These are phyloP conservation scores for Cheiracanthium punctorium DNA, from an alignment of 2,888 invertebrate genomes.

Conservation along the genomic window DNA sequence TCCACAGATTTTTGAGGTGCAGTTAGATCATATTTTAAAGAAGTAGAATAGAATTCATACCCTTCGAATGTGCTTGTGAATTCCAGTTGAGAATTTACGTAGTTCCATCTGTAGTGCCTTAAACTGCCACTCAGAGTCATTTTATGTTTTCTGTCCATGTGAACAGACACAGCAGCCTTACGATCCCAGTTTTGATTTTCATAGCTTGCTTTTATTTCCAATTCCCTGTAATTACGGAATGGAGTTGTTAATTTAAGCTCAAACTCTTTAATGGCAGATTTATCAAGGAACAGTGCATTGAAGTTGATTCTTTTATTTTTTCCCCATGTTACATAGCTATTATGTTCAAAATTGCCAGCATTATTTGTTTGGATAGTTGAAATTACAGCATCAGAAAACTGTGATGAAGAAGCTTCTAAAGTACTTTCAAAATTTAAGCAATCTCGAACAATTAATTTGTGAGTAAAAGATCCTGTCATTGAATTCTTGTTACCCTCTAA, in stretches of 20 bases:
- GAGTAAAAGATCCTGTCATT: constrained; percentile 28
- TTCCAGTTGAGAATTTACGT: constrained; percentile 33
- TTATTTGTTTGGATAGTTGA: constrained; percentile 39
- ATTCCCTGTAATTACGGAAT: constrained; percentile 30
- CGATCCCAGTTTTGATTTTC: constrained; percentile 42
- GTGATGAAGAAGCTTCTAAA: constrained; percentile 25
- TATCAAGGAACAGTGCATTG: constrained; percentile 33
- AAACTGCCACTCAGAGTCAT: constrained; percentile 33
- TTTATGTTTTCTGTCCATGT: constrained; percentile 43
- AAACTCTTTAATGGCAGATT: constrained; percentile 33
- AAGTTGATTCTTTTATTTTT: constrained; percentile 42
- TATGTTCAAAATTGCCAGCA: constrained; percentile 36
- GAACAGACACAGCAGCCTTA: constrained; percentile 30
- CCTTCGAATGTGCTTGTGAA: constrained; percentile 53
- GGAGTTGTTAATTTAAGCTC: constrained; percentile 49
- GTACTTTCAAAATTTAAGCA: constrained; percentile 46
- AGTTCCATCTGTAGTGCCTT: constrained; percentile 34
- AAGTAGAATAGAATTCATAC: constrained; percentile 34
- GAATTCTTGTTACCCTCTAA: constrained; percentile 42
- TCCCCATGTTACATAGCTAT: constrained; percentile 37
- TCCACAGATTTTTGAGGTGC: constrained; percentile 40
- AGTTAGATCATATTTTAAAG: constrained; percentile 53
- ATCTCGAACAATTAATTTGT: constrained; percentile 34
- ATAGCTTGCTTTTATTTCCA: constrained; percentile 42
- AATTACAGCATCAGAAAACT: constrained; percentile 18